Percentiles rank a stretch among this genome's conserved stretches.
Evolutionary conservation across 2,797 vertebrate species (phyloP).

Genomic region (Harpia harpyja): DNA sequence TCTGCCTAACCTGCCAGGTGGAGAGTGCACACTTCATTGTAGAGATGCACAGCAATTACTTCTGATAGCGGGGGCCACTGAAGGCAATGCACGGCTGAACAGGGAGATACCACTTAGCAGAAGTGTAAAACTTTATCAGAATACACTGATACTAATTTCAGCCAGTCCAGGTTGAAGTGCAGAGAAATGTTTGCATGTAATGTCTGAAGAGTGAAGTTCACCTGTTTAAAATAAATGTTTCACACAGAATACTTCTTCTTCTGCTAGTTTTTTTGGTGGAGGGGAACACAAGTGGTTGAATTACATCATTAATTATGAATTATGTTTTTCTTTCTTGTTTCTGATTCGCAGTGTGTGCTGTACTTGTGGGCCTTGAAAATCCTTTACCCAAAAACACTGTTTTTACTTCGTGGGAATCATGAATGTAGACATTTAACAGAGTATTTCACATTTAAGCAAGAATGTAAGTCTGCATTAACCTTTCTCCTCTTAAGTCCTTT

Average conservation of each 20-base stretch:
- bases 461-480: slow-evolving; percentile 88
- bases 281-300: background rate
- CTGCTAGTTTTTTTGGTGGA: background rate
- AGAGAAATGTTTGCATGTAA: background rate
- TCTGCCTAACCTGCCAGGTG: background rate
- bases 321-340: slow-evolving; percentile 10
- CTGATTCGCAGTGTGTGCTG: slow-evolving; percentile 84
- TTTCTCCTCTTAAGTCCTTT: background rate
- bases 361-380: slow-evolving; percentile 95
- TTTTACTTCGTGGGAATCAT: slow-evolving; percentile 99
- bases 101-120: background rate
- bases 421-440: slow-evolving; percentile 99
- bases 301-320: background rate
- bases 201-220: background rate
- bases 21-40: fast-evolving
- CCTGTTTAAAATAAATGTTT: background rate
- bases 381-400: slow-evolving; percentile 98
- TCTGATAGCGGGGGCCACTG: background rate
- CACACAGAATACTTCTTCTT: background rate
- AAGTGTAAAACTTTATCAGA: background rate
- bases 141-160: background rate
- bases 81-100: fast-evolving
- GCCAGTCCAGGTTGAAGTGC: background rate
- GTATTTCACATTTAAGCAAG: slow-evolving; percentile 99
- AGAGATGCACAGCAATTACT: background rate